Evolutionary conservation across 2,113 vertebrate species (phyloP), one percentile per base, ranked within the genome.

Genomic region (Probosciger aterrimus): DNA sequence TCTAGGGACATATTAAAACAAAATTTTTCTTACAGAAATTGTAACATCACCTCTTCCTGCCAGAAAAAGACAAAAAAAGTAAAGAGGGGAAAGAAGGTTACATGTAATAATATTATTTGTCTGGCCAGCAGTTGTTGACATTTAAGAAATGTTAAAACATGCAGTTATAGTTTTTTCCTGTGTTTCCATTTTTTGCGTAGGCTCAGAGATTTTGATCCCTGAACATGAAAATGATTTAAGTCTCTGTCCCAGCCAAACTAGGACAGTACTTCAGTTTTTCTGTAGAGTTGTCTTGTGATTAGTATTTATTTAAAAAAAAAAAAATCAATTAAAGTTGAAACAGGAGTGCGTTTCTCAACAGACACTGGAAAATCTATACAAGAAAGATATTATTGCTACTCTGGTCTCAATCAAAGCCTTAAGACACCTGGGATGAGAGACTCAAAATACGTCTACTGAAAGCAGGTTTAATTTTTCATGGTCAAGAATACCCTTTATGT

Each of bases 281-380:
- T 55, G 28, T 71, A 46, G 44, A 52, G 6, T 63, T 88, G 24
- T 75, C 62, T 62, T 82, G 27, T 82, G 75, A 63, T 91, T 82
- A 59, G 50, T 59, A 41, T 73, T 82, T 84, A 62, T 44, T 83
- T 2, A 4, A 69, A 81, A 70, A 82, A 31, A 28, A 33, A 7
- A 41, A 50, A 74, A 70, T 59, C 39, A 71, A 59, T 90, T 47
- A 27, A 60, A 92, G 25, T 76, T 86, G 67, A 79, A 92, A 60
- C 13, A 82, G n/a, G 47, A 79, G 39, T 68, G 31, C 25, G 31
- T 94, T 92, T 92, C 83, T 92, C 71, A 85, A 33, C 10, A 85
- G 75, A n/a, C 30, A 46, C 17, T 5, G 1, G 35, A 64, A 33
- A 86, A 80, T 76, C 68, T 92, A 7, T 63, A 46, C 37, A 80